A percentile compares a stretch with the other conserved stretches of the same genome.
These are phyloP conservation scores for Phalacrocorax pelagicus DNA, from an alignment of 2,113 vertebrate species.

Conservation along the genomic window DNA sequence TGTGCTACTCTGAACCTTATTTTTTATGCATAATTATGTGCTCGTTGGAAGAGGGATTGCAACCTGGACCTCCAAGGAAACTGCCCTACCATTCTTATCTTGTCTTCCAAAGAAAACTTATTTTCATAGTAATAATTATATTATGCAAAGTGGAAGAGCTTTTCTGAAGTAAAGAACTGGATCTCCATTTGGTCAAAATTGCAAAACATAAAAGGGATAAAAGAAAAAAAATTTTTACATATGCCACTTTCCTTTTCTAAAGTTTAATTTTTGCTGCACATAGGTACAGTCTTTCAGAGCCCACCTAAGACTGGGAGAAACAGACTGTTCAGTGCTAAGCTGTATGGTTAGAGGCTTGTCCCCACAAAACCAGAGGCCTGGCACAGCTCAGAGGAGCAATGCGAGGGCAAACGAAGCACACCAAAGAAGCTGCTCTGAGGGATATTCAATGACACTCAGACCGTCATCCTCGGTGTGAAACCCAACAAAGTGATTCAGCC, in stretches of 20 bases:
- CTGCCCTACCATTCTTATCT: not conserved
- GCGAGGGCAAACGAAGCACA: not conserved
- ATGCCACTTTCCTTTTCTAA: not conserved
- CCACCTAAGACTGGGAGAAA: not conserved
- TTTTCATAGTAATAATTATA: not conserved
- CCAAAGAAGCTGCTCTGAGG: fast-evolving
- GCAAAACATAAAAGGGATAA: not conserved
- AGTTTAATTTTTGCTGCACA: not conserved
- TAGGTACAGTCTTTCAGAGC: not conserved
- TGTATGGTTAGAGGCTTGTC: not conserved
- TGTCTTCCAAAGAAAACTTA: not conserved
- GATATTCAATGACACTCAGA: not conserved
- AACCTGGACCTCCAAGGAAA: not conserved
- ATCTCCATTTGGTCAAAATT: not conserved
- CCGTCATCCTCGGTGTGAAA: not conserved
- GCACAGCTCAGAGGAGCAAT: not conserved
- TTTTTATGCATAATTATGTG: not conserved
- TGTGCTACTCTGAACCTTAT: not conserved
- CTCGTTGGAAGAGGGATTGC: not conserved
- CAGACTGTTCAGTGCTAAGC: not conserved
- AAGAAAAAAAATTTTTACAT: not conserved
- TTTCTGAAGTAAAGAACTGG: not conserved
- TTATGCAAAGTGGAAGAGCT: not conserved
- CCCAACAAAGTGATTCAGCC: not conserved
- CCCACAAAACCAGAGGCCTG: not conserved